Evolutionary conservation across 2,797 vertebrate species (phyloP), one percentile per base, ranked within the genome.

Genomic region (Spheniscus humboldti): DNA sequence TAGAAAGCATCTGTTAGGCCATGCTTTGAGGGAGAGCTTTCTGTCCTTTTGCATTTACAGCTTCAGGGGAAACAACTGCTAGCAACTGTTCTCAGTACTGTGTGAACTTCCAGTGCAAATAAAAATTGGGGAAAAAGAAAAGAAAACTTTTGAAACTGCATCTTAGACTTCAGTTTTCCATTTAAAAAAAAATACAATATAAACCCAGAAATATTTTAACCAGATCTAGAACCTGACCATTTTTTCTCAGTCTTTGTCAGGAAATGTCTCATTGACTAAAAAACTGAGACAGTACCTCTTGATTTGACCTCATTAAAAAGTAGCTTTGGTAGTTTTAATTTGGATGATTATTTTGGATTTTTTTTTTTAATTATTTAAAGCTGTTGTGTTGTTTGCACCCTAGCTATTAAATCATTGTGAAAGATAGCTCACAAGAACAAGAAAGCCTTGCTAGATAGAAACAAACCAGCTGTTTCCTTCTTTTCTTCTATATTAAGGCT

Each of bases 1-100:
- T 78, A 94, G 85, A 92, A 68, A 92, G 72, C 79, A 90, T 92
- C 87, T 94, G 78, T 33, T 71, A 18, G 53, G 81, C 60, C 48
- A 43, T 48, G 60, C 47, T 93, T 71, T 56, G 33, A 53, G 76
- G 66, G 41, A 78, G 76, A 90, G 37, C 30, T 92, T 95, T 94
- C 72, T 78, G 41, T 84, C 39, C 33, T 80, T 86, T 60, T 43
- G 27, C 56, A 50, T 72, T 87, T 80, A 73, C 45, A 86, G 60
- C 76, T 85, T 94, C 50, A 33, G 76, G 91, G 85, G 50, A 74
- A 91, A 90, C 57, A 91, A 83, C 60, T 39, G 52, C 45, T 66
- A 47, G 68, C 82, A 91, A 91, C 85, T 74, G 47, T 47, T 92
- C 37, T 60, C n/a, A 10, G 33, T 15, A 68, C 14, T 53, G 18